Evolutionary conservation across 2,797 vertebrate genomes (phyloP), one percentile per base, ranked within the genome.

Genomic region (Tamandua tetradactyla): DNA sequence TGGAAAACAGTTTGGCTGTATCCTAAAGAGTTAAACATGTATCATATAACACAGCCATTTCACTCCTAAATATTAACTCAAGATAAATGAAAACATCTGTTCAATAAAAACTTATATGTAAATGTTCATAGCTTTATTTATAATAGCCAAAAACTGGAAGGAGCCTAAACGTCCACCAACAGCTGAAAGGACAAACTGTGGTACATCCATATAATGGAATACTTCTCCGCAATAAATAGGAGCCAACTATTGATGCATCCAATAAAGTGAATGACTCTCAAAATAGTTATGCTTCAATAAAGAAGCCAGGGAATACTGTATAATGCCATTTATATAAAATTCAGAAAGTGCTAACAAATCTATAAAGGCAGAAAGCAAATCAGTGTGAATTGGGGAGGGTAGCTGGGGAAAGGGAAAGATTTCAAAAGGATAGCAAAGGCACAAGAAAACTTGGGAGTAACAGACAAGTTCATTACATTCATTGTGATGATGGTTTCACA

Each of bases 401-500:
- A 22, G 27, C 23, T 15, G 61, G 12, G 25, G 6, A n/a, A 71
- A 35, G 15, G 2, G 35, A 5, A 9, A 13, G 64, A 32, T 32
- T 22, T 32, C 13, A 59, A 15, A 8, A 35, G 15, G 72, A 9
- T 7, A 49, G 4, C 47, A 40, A 35, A 7, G n/a, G 52, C 52
- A n/a, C 14, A 20, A 35, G 8, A 11, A 30, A 49, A 13, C 11
- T 1, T 22, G 32, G 22, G 61, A 5, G 15, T 4, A 5, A 20
- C 2, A 37, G 62, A 7, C 0, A 17, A 22, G 0, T 1, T 25
- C 6, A 1, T 3, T 1, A 22, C 40, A 20, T 1, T 1, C 0
- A 20, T 9, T 0, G 12, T n/a, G 25, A 14, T 10, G 37, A 75
- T 4, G 30, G 59, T 9, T 37, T 78, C 59, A 15, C 7, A 0